These are phyloP conservation scores for Borostomias antarcticus DNA, from an alignment of 2,797 vertebrate species.

Conservation along the genomic window DNA sequence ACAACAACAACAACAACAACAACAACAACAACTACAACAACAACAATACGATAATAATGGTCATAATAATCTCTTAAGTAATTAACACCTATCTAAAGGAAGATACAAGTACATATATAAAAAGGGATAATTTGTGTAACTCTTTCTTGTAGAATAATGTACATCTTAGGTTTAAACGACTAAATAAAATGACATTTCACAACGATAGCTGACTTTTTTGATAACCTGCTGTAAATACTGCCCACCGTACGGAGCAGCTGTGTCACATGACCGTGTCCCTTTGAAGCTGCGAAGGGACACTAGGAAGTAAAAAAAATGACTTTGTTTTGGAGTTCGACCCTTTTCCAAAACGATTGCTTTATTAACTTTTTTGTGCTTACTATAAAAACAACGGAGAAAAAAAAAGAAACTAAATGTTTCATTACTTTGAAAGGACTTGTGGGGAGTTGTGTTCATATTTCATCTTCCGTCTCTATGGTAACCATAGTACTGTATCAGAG, in stretches of 20 bases:
- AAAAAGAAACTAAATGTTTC: conserved; percentile 31
- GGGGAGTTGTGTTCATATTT: conserved; percentile 32
- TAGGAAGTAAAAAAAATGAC: conserved; percentile 18
- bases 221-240: conserved; percentile 96
- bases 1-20: conserved; percentile 84
- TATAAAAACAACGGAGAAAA: conserved; percentile 37
- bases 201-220: conserved; percentile 91
- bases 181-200: conserved; percentile 84
- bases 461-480: conserved; percentile 70
- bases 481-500: conserved; percentile 82
- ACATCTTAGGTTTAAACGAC: conserved; percentile 90
- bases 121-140: conserved; percentile 94
- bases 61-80: conserved; percentile 75
- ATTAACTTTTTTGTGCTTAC: conserved; percentile 84
- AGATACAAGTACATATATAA: conserved; percentile 75
- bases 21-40: conserved; percentile 83
- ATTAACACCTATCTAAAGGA: conserved; percentile 91
- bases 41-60: conserved; percentile 69
- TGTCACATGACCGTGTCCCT: conserved; percentile 83
- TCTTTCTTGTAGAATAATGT: conserved; percentile 96
- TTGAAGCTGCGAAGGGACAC: conserved; percentile 84
- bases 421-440: conserved; percentile 36
- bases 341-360: conserved; percentile 81
- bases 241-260: conserved; percentile 88
- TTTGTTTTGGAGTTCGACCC: conserved; percentile 82